phyloP scores from a whole-genome alignment of 2,888 invertebrate genomes.

The Ectemnius cavifrons region DNA sequence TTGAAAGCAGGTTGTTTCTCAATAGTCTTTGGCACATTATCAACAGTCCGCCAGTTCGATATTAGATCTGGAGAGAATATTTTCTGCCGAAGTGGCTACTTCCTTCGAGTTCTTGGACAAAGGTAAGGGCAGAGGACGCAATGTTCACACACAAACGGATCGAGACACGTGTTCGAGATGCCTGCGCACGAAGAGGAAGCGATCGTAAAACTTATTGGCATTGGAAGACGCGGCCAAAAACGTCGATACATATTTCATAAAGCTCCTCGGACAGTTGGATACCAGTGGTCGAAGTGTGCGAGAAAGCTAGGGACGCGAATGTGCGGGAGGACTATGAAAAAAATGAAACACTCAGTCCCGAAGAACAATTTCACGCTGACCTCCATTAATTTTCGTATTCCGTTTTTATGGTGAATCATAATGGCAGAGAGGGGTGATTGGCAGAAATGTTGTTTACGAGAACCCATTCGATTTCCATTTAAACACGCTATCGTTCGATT shows the following conservation, averaged over 20 bases:
- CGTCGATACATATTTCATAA: slow-evolving; percentile 5
- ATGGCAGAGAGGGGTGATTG: too few relatives aligned
- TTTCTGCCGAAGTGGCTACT: slow-evolving; percentile 40
- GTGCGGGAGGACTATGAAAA: not conserved
- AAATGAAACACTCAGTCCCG: not conserved
- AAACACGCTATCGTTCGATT: too few relatives aligned
- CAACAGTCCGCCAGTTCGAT: slow-evolving; percentile 19
- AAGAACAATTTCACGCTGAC: not conserved
- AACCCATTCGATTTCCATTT: too few relatives aligned
- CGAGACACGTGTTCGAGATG: not conserved
- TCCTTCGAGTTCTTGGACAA: slow-evolving; percentile 42
- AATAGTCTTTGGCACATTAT: slow-evolving; percentile 26
- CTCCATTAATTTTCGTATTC: not conserved
- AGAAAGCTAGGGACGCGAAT: not conserved
- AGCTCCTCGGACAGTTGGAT: slow-evolving; percentile 2
- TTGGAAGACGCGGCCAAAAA: not conserved
- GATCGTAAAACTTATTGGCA: slow-evolving; percentile 1
- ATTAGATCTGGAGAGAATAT: slow-evolving; percentile 36
- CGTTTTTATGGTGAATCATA: not conserved
- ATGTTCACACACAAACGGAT: not conserved
- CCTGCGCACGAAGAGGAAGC: not conserved
- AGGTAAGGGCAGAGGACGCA: slow-evolving; percentile 9
- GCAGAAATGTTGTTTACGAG: too few relatives aligned
- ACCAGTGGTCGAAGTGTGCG: not conserved
- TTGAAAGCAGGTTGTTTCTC: not conserved